Percentiles rank a stretch among this genome's conserved stretches.
Conservation (phyloP, 2,888 invertebrate species). For the Philopedon plagiatum region DNA sequence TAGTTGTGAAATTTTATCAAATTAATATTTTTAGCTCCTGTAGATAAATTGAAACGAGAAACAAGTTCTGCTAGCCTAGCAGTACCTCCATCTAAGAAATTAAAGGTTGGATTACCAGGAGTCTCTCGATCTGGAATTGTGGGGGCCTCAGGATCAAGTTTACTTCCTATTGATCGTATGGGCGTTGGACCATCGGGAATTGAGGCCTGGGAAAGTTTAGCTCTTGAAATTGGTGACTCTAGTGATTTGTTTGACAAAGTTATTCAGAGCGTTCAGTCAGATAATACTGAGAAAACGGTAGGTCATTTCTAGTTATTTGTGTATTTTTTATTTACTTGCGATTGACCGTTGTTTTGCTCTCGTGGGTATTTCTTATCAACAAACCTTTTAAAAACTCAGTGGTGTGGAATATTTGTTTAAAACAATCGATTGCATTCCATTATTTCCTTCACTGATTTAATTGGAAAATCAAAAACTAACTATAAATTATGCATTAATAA, state of each 20-base stretch:
- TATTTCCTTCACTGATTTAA: too few species aligned
- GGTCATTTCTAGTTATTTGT: constrained; percentile 54
- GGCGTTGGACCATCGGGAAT: constrained; percentile 59
- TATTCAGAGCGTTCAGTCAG: constrained; percentile 81
- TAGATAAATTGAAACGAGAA: constrained; percentile 81
- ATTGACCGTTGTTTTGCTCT: too few species aligned
- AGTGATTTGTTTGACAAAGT: constrained; percentile 83
- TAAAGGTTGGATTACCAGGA: constrained; percentile 69
- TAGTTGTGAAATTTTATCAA: too few species aligned
- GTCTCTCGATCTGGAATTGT: constrained; percentile 66
- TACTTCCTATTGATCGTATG: constrained; percentile 59
- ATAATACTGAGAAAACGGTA: constrained; percentile 85
- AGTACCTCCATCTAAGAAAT: constrained; percentile 75
- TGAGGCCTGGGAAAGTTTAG: constrained; percentile 81
- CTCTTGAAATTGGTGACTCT: constrained; percentile 86
- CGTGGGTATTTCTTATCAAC: too few species aligned
- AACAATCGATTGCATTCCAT: too few species aligned
- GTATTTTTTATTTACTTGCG: background rate
- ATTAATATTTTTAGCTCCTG: constrained; percentile 36
- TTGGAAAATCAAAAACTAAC: too few species aligned
- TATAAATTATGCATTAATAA: too few species aligned
- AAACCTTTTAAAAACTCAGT: too few species aligned
- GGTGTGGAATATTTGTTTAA: too few species aligned
- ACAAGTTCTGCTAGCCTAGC: constrained; percentile 70
- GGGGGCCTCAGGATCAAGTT: constrained; percentile 64